Base-by-base conservation (phyloP, 2,797 vertebrate genomes). In the Pteropus rufus region DNA sequence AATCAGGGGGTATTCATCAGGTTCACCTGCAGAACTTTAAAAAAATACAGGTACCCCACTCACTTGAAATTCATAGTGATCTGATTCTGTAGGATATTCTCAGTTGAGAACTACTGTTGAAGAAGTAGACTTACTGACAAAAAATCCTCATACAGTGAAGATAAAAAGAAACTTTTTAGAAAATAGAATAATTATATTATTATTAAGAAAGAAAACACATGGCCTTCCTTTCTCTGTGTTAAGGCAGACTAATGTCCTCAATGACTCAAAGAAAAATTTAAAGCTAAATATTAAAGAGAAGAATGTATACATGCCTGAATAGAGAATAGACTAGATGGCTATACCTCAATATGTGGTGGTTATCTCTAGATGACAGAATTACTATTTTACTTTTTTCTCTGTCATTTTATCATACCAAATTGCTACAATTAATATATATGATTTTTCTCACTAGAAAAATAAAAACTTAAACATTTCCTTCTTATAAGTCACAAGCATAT, bases 361-460 rank as follows among this genome's bases (percentile, higher is more conserved):
- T 80, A 90, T 60, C 34, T 89, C 80, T 41, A 81, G 77, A 56
- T 80, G 70, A 96, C 15, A 36, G 14, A 96, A 85, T 82, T 92
- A 56, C 14, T 58, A 23, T 26, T 91, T 91, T 91, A 46, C 10
- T 64, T 90, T 93, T 84, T 83, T 16, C 41, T 84, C 58, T 81
- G 36, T 84, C 49, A 92, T 90, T 95, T 98, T 80, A 56, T 92
- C 62, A 49, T 90, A 95, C 7, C 49, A 94, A 96, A 90, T 39
- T 77, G 56, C 49, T 80, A 70, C 3, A 89, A 87, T 81, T 84
- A 86, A 70, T 60, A 93, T 21, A 52, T 60, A 80, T n/a, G 52
- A 67, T n/a, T 95, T 93, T 94, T 89, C 60, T 95, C 70, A 79
- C 29, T 92, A 85, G 64, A 86, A 83, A 82, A 97, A 89, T n/a